A percentile compares a stretch with the other conserved stretches of the same genome.
phyloP scores from a whole-genome alignment of 2,797 vertebrate species.

The Echiichthys vipera region DNA sequence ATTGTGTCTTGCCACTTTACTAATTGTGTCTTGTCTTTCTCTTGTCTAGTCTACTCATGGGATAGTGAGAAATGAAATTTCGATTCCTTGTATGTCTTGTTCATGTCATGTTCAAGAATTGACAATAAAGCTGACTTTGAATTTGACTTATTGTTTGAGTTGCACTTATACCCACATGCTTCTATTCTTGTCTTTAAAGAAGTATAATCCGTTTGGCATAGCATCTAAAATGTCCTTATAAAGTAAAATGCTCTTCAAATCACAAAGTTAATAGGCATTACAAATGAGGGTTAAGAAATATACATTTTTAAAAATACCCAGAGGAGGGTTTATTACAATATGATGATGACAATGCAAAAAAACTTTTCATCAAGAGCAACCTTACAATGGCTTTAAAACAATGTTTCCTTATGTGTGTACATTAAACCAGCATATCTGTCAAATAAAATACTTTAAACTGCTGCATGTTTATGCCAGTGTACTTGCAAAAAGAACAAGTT shows the following conservation, averaged over 20 bases:
- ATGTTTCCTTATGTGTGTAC: background rate
- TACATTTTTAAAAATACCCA: background rate
- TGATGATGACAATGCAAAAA: background rate
- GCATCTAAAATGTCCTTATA: background rate
- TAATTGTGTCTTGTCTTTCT: too few relatives aligned
- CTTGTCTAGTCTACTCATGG: too few relatives aligned
- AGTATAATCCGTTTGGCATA: background rate
- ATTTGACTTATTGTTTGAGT: too few relatives aligned
- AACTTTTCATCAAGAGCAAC: background rate
- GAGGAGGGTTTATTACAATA: background rate
- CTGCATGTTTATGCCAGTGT: background rate
- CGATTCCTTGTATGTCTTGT: too few relatives aligned
- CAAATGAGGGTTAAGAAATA: background rate
- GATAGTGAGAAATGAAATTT: too few relatives aligned
- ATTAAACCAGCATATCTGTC: background rate
- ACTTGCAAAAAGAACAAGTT: constrained; percentile 8
- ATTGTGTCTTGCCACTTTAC: too few relatives aligned
- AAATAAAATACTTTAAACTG: background rate
- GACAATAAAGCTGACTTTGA: too few relatives aligned
- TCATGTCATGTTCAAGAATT: too few relatives aligned
- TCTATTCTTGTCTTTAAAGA: background rate
- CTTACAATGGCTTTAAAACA: background rate
- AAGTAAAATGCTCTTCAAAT: background rate
- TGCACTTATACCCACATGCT: too few relatives aligned
- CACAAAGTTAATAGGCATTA: background rate